These are phyloP conservation scores for Rhopalosiphum maidis DNA, from an alignment of 1,140 invertebrate genomes.

Conservation along the genomic window DNA sequence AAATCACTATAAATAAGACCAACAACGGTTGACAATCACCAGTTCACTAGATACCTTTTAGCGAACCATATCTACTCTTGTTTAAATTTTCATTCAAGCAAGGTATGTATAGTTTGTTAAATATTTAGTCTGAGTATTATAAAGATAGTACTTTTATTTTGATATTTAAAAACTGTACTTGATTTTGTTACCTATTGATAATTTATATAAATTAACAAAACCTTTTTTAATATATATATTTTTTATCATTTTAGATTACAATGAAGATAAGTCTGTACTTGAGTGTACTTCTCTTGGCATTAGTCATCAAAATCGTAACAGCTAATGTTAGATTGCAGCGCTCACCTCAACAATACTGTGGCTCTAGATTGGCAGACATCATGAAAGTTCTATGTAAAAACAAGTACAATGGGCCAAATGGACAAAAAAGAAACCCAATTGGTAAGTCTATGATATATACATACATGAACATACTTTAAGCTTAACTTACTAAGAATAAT, in stretches of 20 bases:
- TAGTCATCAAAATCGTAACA: conserved; percentile 11
- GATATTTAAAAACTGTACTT: background rate
- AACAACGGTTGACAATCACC: background rate
- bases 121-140: background rate
- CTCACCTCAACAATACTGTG: conserved; percentile 28
- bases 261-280: background rate
- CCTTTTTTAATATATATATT: background rate
- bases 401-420: background rate
- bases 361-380: conserved; percentile 2
- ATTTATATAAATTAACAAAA: background rate
- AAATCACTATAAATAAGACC: conserved; percentile 1
- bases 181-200: background rate
- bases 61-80: background rate
- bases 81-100: background rate
- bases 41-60: background rate
- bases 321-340: background rate
- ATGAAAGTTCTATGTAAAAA: background rate
- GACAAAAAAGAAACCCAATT: background rate
- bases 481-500: background rate
- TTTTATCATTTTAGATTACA: conserved; percentile 5
- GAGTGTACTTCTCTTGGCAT: background rate
- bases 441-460: background rate
- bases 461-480: background rate
- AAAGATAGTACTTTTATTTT: background rate
- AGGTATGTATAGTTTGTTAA: background rate